Evolutionary conservation across 2,113 vertebrate genomes (phyloP), one percentile per base, ranked within the genome.

Genomic region (Pogonocichla stellata): DNA sequence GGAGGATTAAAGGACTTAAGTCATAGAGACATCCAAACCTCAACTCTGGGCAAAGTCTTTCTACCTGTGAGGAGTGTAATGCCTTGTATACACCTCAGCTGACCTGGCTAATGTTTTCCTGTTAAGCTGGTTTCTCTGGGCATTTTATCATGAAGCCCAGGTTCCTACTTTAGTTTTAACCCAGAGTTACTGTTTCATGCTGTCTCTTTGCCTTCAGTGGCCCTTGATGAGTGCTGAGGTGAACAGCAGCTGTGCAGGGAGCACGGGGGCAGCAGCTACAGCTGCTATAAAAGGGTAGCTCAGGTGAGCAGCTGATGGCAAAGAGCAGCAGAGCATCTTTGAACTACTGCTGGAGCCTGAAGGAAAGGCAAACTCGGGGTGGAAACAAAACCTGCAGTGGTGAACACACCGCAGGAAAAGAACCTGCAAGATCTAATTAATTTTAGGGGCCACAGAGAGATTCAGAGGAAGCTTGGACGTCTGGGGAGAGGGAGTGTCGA

Each of bases 371-470:
- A 34, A 66, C 31, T 11, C 50, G 31, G 20, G 33, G 36, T 14
- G 26, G 67, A 93, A 80, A 67, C 69, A 56, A 93, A 90, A 84
- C 12, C 43, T 80, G 79, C 34, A 85, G 48, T 31, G 36, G 38
- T 38, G 67, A 94, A 89, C 64, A n/a, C 66, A 77, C 67, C 45
- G 72, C 56, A 77, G 88, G 78, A 92, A 65, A 53, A 89, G 77
- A 95, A 57, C 19, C 26, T 71, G 26, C 23, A 75, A 85, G 71
- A 79, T 64, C 83, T 94, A 79, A 87, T 87, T 88, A 92, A 88
- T 33, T 11, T 91, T 58, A 66, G 75, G 53, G 56, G 16, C 10
- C 11, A 16, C 42, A n/a, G 83, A 40, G 50, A 70, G 19, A 61
- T 58, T 66, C 1, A 8, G 54, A 70, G 47, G 45, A 36, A 86